phyloP scores from a whole-genome alignment of 2,888 invertebrate genomes.

The Pherbina coryleti region DNA sequence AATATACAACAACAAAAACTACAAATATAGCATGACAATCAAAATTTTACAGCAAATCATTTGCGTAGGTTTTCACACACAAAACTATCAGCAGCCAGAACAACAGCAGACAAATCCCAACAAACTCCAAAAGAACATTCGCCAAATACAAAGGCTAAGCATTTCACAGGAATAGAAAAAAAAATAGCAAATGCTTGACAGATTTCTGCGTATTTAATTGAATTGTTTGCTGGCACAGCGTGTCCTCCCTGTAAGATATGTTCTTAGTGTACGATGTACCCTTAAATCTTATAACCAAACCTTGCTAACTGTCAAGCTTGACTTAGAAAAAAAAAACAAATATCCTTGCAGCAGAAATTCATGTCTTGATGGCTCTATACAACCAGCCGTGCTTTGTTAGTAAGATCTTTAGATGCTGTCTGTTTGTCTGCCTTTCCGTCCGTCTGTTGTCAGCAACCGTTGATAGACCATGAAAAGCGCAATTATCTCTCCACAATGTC shows the following conservation, averaged over 20 bases:
- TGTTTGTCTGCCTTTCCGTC: background rate
- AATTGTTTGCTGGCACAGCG: constrained; percentile 32
- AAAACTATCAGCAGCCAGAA: background rate
- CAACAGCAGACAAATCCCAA: background rate
- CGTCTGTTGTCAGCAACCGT: constrained; percentile 34
- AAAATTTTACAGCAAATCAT: constrained; percentile 62
- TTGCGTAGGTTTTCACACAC: constrained; percentile 13
- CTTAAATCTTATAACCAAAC: background rate
- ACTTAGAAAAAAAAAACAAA: background rate
- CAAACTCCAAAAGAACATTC: background rate
- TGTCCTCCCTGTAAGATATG: background rate
- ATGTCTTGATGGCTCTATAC: background rate
- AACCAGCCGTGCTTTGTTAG: too few species aligned
- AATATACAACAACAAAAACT: background rate
- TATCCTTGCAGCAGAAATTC: background rate
- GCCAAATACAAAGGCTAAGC: background rate
- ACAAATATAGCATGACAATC: constrained; percentile 53
- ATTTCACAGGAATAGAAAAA: background rate
- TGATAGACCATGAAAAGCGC: constrained; percentile 49
- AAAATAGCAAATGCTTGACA: constrained; percentile 1
- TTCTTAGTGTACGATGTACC: background rate
- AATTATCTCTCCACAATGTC: constrained; percentile 47
- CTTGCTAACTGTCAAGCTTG: background rate
- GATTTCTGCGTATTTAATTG: constrained; percentile 39
- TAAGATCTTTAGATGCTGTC: background rate